These are phyloP conservation scores for Sebastes schlegelii DNA, from an alignment of 2,113 vertebrate genomes.

Conservation along the genomic window DNA sequence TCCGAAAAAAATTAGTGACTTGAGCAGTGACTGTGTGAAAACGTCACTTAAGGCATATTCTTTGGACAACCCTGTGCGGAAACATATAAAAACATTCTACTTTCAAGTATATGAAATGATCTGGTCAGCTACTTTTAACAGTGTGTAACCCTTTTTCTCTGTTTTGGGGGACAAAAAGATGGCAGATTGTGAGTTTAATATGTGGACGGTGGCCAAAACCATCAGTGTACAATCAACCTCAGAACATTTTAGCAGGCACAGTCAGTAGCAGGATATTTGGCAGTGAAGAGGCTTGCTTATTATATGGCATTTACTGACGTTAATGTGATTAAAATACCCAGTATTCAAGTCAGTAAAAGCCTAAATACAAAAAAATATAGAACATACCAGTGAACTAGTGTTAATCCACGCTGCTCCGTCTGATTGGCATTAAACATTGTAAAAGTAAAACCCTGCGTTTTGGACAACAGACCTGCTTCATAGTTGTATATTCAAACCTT, in stretches of 20 bases:
- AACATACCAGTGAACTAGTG: background rate
- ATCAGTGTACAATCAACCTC: constrained; percentile 6
- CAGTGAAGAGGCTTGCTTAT: constrained; percentile 48
- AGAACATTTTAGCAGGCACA: constrained; percentile 12
- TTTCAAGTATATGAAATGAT: constrained; percentile 67
- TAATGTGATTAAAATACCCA: constrained; percentile 21
- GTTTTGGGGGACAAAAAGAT: constrained; percentile 6
- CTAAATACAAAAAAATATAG: constrained; percentile 16
- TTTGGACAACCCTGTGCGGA: constrained; percentile 80
- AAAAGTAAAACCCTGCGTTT: constrained; percentile 29
- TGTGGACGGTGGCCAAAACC: constrained; percentile 19
- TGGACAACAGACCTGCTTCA: constrained; percentile 3
- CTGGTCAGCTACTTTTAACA: constrained; percentile 45
- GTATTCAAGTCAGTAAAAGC: constrained; percentile 25
- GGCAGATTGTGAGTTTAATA: constrained; percentile 10
- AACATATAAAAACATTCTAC: constrained; percentile 71
- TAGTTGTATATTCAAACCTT: constrained; percentile 8
- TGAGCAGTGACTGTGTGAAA: constrained; percentile 56
- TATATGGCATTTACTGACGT: constrained; percentile 16
- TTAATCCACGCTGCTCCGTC: background rate
- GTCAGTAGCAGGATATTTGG: constrained; percentile 38
- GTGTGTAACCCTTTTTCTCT: constrained; percentile 4
- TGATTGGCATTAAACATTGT: constrained; percentile 21
- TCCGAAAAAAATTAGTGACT: constrained; percentile 51
- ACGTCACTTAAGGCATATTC: constrained; percentile 76